Conservation (phyloP, 2,113 vertebrate genomes). For the Gallinago media region DNA sequence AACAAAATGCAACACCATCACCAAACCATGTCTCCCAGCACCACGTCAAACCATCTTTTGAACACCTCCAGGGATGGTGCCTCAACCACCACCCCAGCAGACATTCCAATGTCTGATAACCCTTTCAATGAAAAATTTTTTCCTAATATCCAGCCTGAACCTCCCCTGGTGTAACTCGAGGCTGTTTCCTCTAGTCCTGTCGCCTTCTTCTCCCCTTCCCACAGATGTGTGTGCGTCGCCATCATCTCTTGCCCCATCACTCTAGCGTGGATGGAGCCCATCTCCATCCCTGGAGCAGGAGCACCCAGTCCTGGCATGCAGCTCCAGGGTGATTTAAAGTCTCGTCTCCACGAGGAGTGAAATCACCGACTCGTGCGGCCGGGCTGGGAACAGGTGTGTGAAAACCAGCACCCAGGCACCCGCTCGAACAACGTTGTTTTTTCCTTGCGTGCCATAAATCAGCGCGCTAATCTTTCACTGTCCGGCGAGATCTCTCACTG, state of each 20-base stretch:
- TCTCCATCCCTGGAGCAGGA: rapidly evolving
- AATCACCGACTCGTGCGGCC: not conserved
- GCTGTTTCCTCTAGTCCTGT: no score
- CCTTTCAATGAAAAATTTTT: no score
- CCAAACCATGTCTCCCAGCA: no score
- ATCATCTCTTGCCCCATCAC: not conserved
- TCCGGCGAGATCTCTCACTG: slow-evolving; percentile 76
- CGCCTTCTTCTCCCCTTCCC: not conserved
- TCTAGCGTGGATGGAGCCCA: not conserved
- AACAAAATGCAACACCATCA: no score
- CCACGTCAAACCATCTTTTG: no score
- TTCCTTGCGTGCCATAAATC: slow-evolving; percentile 80
- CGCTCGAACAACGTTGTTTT: slow-evolving; percentile 67
- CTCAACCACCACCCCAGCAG: no score
- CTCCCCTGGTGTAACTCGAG: no score
- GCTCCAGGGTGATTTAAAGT: not conserved
- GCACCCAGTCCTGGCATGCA: rapidly evolving
- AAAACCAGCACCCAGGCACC: slow-evolving; percentile 58
- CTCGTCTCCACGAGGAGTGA: not conserved
- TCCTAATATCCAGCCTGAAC: no score
- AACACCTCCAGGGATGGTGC: no score
- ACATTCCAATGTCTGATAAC: no score
- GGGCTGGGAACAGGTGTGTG: slow-evolving; percentile 81
- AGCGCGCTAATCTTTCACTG: slow-evolving; percentile 80
- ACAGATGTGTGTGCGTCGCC: not conserved